Base-by-base conservation (phyloP, 2,888 invertebrate species). In the Congeria kusceri region DNA sequence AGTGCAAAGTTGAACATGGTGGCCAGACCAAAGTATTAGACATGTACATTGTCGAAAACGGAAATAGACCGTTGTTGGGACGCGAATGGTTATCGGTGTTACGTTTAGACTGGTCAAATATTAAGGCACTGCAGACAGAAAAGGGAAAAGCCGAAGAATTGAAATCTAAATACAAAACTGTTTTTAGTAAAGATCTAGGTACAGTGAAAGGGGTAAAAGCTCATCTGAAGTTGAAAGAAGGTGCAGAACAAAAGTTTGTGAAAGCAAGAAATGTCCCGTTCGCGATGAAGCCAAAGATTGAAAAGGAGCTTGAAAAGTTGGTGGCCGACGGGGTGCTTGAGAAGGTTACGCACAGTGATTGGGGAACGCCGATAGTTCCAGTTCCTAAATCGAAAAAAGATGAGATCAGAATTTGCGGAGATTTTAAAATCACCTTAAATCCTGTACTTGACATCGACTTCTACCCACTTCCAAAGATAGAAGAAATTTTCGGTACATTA, bases 361-460 rank as follows among this genome's bases (percentile, higher is more conserved):
- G 84, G 87, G 86, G 84, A 2, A 83, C 88, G 27, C 88, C 87
- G 1, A 80, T 87, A 27, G 85, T 88, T 3, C 64, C 67, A 29
- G 84, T 89, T 11, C 61, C 77, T 0, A 88, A 89, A 68, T 57
- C 77, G 28, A 67, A 79, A 53, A 79, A 81, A 13, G 47, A 69
- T n/a, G n/a, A n/a, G n/a, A 61, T 84, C 27, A 29, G 89, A 28
- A 77, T 88, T 23, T 90, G 87, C 76, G 86, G 87, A 4, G 89
- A 90, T 61, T 89, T 82, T 62, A 86, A 86, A 20, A 84, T 85
- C 0, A 85, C 89, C 0, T 47, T 89, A 0, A 88, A 89, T 64
- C 87, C 82, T 7, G 77, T 81, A 20, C 53, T 92, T 29, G 77
- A 87, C 47, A 78, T 89, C 27, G 89, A 90, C 23, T 86, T 90